A percentile compares a stretch with the other conserved stretches of the same genome.
Evolutionary conservation across 1,140 invertebrate genomes (phyloP).

Genomic region (Zophobas morio): DNA sequence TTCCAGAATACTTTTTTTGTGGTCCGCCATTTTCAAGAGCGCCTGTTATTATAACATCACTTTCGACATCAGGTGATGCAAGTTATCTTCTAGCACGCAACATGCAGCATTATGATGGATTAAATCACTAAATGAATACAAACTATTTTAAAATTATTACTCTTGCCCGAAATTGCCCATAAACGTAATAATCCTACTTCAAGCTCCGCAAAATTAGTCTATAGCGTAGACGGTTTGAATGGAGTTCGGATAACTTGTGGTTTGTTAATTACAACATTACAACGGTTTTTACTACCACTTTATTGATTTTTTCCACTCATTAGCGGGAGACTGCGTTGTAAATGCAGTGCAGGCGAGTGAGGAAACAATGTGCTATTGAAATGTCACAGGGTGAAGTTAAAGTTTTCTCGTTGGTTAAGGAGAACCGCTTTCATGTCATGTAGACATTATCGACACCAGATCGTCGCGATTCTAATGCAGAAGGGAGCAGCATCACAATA

Average conservation of each 20-base stretch:
- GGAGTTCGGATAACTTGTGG: neutral
- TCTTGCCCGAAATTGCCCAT: neutral
- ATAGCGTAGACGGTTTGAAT: too few species aligned
- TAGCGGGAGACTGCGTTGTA: constrained; percentile 28
- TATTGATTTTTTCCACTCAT: constrained; percentile 20
- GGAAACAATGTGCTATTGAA: constrained; percentile 34
- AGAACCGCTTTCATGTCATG: constrained; percentile 28
- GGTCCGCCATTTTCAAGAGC: neutral
- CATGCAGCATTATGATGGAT: constrained; percentile 11
- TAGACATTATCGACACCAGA: constrained; percentile 26
- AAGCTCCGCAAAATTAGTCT: too few species aligned
- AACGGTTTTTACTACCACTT: constrained; percentile 5
- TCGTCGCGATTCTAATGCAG: constrained; percentile 25
- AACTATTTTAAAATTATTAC: constrained; percentile 27
- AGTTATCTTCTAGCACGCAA: neutral
- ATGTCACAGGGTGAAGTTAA: constrained; percentile 40
- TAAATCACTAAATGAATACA: constrained; percentile 1
- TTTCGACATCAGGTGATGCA: constrained; percentile 6
- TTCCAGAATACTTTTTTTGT: too few species aligned
- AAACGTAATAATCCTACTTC: too few species aligned
- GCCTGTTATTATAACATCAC: constrained; percentile 18
- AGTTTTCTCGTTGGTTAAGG: constrained; percentile 32
- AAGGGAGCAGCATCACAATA: constrained; percentile 22
- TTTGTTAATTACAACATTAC: constrained; percentile 18
- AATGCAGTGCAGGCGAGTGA: constrained; percentile 33